Percentiles rank a stretch among this genome's conserved stretches.
Evolutionary conservation across 2,113 vertebrate genomes (phyloP).

Genomic region (Oceanodroma tethys): DNA sequence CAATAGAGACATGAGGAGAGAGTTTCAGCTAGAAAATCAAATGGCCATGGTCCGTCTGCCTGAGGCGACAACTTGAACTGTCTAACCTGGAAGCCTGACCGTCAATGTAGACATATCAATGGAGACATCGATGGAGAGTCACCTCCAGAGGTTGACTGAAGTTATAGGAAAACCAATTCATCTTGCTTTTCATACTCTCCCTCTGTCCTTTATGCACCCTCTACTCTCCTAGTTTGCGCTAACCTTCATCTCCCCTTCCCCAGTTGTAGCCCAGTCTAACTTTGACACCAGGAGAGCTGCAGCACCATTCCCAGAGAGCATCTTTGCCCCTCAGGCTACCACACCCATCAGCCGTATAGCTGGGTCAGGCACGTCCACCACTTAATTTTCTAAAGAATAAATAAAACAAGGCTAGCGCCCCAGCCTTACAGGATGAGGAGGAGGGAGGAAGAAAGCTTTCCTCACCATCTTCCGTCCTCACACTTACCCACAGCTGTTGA

Average conservation of each 20-base stretch:
- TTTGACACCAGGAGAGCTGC: neutral
- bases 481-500: neutral
- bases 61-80: neutral
- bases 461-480: neutral
- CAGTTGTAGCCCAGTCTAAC: neutral
- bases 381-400: neutral
- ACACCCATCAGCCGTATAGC: neutral
- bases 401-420: neutral
- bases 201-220: neutral
- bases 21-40: neutral
- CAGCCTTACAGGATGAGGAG: neutral
- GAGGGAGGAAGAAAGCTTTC: neutral
- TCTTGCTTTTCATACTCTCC: neutral
- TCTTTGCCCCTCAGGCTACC: neutral
- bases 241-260: neutral
- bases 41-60: neutral
- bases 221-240: neutral
- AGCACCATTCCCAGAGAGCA: neutral
- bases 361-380: neutral
- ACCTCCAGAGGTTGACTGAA: neutral
- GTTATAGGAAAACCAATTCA: neutral
- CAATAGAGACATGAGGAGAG: neutral
- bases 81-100: no score
- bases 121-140: neutral
- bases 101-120: rapidly evolving